Evolutionary conservation across 1,140 invertebrate species (phyloP).

Genomic region (Apolygus lucorum): DNA sequence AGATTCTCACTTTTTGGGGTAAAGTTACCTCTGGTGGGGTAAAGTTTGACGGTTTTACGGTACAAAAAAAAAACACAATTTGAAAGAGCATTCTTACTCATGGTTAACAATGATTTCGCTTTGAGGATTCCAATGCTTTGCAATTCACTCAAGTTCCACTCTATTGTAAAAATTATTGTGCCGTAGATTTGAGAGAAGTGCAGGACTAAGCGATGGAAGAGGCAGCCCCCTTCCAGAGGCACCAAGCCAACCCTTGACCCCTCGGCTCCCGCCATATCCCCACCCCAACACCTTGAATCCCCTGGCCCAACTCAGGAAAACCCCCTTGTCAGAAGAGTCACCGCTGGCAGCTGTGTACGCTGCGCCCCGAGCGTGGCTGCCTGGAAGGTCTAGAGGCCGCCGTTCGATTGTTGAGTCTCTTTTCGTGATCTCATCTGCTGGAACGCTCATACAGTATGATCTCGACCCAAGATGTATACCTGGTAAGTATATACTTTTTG

Average conservation of each 20-base stretch:
- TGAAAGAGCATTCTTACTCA: too few species aligned
- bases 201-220: constrained; percentile 71
- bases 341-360: constrained; percentile 64
- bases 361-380: constrained; percentile 61
- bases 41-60: too few species aligned
- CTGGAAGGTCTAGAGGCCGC: constrained; percentile 36
- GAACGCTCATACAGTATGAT: constrained; percentile 80
- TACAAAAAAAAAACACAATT: too few species aligned
- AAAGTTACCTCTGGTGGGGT: too few species aligned
- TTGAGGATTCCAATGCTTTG: too few species aligned
- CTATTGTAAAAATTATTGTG: too few species aligned
- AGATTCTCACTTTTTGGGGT: too few species aligned
- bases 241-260: constrained; percentile 72
- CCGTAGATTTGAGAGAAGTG: constrained; percentile 82
- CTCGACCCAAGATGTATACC: constrained; percentile 69
- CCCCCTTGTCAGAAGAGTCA: constrained; percentile 3
- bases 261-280: constrained; percentile 79
- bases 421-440: constrained; percentile 82
- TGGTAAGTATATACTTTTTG: too few species aligned
- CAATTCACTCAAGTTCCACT: too few species aligned
- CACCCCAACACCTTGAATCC: constrained; percentile 69
- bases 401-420: constrained; percentile 58
- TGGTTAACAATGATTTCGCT: too few species aligned
- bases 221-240: constrained; percentile 54
- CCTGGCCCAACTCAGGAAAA: constrained; percentile 66